Base-by-base conservation (phyloP, 2,888 invertebrate species). In the Capitulum mitella region DNA sequence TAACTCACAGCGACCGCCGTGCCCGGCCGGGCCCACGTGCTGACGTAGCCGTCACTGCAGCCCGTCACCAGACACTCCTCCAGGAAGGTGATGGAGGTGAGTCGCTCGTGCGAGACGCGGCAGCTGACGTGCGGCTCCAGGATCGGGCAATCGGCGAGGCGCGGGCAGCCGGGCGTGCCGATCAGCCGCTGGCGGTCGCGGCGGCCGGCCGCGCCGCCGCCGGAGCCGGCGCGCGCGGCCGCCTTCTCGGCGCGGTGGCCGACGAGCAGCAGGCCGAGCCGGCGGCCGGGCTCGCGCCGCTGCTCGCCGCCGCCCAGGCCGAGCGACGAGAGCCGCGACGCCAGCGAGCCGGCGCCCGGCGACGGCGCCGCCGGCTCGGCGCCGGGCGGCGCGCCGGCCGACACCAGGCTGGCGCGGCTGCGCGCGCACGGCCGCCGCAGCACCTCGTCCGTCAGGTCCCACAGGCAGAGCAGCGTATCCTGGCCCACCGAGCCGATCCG, bases 391-490 rank as follows among this genome's bases (percentile, higher is more conserved):
- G 86, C 6, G 14, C 10, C 26, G 3, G 84, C 37, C 82, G 76
- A 12, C 43, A 85, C 86, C 82, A 78, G 83, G 82, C 70, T 84
- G 83, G 34, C 84, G 85, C 80, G 84, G 75, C 46, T 87, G 87
- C 46, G 85, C 84, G 80, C 86, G 86, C 79, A 87, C 87, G 93
- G 92, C 84, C 93, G 93, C 83, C 91, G 88, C 79, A 99, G 87
- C 80, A 97, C 91, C 85, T 99, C 98, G 85, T 98, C 97, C 26
- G 97, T 98, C 80, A 99, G 90, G 86, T 99, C 99, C 99, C 99
- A 99, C 82, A 99, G 88, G 87, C 98, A 98, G 82, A 99, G 87
- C 86, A 97, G 95, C 74, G 98, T 98, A 87, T 99, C 99, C 86
- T 99, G 98, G 51, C 98, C 96, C 1, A 98, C 97, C 81, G 96